Percentiles rank a stretch among this genome's conserved stretches.
These are phyloP conservation scores for Leptinotarsa rubiginosa DNA, from an alignment of 2,888 invertebrate species.

Conservation along the genomic window DNA sequence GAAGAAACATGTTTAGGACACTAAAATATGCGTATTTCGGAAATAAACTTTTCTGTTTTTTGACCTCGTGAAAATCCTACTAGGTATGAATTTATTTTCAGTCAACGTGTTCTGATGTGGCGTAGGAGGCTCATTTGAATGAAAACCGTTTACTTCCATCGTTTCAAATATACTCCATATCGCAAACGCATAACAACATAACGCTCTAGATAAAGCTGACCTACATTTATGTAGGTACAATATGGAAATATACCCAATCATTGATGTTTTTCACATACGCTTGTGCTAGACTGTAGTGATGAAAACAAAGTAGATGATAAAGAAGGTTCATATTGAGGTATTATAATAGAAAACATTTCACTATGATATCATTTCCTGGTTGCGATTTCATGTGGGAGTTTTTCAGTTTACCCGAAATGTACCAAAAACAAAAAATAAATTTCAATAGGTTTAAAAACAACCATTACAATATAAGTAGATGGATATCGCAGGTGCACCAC, in stretches of 20 bases:
- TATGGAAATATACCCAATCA: constrained; percentile 5
- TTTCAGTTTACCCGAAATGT: too few species aligned
- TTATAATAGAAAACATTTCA: not conserved
- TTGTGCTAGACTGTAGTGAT: not conserved
- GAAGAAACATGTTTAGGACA: too few species aligned
- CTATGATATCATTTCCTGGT: too few species aligned
- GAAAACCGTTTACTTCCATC: not conserved
- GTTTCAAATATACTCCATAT: constrained; percentile 11
- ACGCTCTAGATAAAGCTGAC: constrained; percentile 12
- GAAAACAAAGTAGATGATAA: constrained; percentile 16
- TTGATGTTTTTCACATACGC: not conserved
- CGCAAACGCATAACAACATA: constrained; percentile 17
- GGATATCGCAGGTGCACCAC: too few species aligned
- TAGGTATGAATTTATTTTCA: not conserved
- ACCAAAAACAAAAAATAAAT: too few species aligned
- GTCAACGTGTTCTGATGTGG: not conserved
- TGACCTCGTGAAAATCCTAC: too few species aligned
- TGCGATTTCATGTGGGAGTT: too few species aligned
- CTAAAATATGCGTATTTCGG: too few species aligned
- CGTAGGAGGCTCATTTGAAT: constrained; percentile 5
- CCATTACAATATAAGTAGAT: too few species aligned
- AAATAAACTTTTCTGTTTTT: too few species aligned
- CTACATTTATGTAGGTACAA: constrained; percentile 16
- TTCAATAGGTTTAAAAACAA: too few species aligned
- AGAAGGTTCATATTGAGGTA: not conserved